Evolutionary conservation across 2,888 invertebrate genomes (phyloP), one percentile per base, ranked within the genome.

Genomic region (Cetonia aurata): DNA sequence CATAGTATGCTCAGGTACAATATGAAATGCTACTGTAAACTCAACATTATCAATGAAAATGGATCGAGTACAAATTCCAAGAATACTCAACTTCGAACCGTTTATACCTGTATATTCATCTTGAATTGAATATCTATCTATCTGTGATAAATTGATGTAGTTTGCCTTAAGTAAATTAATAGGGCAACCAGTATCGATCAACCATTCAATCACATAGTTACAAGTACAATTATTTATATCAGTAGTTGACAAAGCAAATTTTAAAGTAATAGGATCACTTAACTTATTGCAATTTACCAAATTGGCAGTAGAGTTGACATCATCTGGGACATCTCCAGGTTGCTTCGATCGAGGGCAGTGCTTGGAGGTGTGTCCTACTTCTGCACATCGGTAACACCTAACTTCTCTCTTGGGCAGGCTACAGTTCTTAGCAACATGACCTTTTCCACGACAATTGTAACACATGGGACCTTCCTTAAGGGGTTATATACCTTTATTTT

Each of bases 41-140:
- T 31, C 12, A 25, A 53, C 53, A 56, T 56, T 56, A 56, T 56
- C 56, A 56, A 56, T 56, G 15, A 37, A 55, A 56, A 53, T 53
- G 25, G 33, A 53, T 25, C 31, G 6, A 33, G 10, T 33, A 55
- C 6, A 55, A n/a, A 55, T 33, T 31, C 55, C 33, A n/a, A 55
- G 55, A 31, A 55, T 55, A 55, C 3, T n/a, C 6, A 55, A 33
- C 6, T 31, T 56, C 10, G 37, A 56, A 10, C 56, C 56, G 37
- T 56, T 56, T 37, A 56, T 56, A 56, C 37, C 56, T 37, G 33
- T 55, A 31, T 33, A 55, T 33, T 33, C 31, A n/a, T 3, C 33
- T 33, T 55, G 55, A 55, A 37, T 31, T 15, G 13, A 55, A 13
- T 1, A n/a, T 55, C 19, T 33, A 3, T 55, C 55, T 55, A 55